Percentiles rank a stretch among this genome's conserved stretches.
Evolutionary conservation across 2,113 vertebrate genomes (phyloP).

Genomic region (Gavia stellata): DNA sequence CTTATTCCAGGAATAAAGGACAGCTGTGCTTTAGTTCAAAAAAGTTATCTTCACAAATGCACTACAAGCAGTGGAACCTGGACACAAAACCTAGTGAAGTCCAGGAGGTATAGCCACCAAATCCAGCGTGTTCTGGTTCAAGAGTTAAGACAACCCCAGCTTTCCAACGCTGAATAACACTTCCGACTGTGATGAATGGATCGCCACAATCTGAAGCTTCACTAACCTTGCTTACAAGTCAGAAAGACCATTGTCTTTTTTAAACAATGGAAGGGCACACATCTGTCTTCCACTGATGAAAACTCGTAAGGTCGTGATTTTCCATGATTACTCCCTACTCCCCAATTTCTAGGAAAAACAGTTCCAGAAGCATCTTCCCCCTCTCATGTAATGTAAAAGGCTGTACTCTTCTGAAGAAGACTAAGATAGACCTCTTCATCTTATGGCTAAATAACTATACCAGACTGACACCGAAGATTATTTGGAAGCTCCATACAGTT

Average conservation of each 20-base stretch:
- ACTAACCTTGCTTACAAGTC: background rate
- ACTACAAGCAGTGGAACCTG: background rate
- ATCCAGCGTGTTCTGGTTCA: background rate
- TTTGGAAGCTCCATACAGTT: background rate
- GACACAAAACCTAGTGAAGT: background rate
- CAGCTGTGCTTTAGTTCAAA: background rate
- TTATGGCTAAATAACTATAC: background rate
- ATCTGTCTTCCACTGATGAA: background rate
- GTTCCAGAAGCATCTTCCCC: background rate
- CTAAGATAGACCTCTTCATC: background rate
- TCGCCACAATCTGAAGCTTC: background rate
- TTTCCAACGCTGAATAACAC: background rate
- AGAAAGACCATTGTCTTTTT: background rate
- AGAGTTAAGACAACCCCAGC: background rate
- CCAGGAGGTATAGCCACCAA: background rate
- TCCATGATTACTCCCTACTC: background rate
- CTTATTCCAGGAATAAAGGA: background rate
- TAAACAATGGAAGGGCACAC: background rate
- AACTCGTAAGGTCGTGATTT: background rate
- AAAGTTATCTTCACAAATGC: background rate
- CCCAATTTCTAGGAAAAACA: background rate
- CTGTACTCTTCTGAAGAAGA: background rate
- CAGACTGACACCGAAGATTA: background rate
- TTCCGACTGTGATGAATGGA: background rate
- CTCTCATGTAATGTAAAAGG: background rate